Evolutionary conservation across 2,888 invertebrate genomes (phyloP).

Genomic region (Heteromyza rotundicornis): DNA sequence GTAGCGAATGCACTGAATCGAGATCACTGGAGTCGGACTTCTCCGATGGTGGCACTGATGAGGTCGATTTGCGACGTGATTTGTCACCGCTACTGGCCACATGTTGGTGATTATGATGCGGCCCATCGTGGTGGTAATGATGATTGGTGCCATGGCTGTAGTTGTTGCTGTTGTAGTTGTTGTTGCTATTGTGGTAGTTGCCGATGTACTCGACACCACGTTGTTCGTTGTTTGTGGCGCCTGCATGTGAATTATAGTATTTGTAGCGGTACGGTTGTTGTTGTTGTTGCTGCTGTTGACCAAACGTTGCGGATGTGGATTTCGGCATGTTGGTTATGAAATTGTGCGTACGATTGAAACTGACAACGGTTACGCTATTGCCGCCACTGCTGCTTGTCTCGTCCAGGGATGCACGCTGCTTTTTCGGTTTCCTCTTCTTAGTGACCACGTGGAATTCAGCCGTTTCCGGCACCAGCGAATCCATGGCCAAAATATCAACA

Average conservation of each 20-base stretch:
- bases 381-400: slow-evolving; percentile 31
- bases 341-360: slow-evolving; percentile 53
- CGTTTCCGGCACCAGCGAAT: slow-evolving; percentile 64
- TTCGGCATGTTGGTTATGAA: slow-evolving; percentile 34
- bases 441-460: slow-evolving; percentile 84
- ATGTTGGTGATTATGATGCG: slow-evolving; percentile 10
- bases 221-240: neutral
- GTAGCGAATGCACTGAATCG: slow-evolving; percentile 85
- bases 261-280: slow-evolving; percentile 32
- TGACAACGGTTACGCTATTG: slow-evolving; percentile 30
- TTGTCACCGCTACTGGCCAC: slow-evolving; percentile 37
- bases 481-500: slow-evolving; percentile 39
- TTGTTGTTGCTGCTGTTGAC: slow-evolving; percentile 1
- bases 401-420: slow-evolving; percentile 60
- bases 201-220: neutral
- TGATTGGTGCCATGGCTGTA: slow-evolving; percentile 22
- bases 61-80: slow-evolving; percentile 72
- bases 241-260: slow-evolving; percentile 13
- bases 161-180: slow-evolving; percentile 13
- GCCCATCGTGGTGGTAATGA: slow-evolving; percentile 19
- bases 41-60: slow-evolving; percentile 81
- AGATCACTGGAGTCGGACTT: slow-evolving; percentile 83
- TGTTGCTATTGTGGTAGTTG: slow-evolving; percentile 10
- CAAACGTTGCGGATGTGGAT: slow-evolving; percentile 7
- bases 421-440: slow-evolving; percentile 81